These are phyloP conservation scores for Gallinago stenura DNA, from an alignment of 2,797 vertebrate genomes.

Conservation along the genomic window DNA sequence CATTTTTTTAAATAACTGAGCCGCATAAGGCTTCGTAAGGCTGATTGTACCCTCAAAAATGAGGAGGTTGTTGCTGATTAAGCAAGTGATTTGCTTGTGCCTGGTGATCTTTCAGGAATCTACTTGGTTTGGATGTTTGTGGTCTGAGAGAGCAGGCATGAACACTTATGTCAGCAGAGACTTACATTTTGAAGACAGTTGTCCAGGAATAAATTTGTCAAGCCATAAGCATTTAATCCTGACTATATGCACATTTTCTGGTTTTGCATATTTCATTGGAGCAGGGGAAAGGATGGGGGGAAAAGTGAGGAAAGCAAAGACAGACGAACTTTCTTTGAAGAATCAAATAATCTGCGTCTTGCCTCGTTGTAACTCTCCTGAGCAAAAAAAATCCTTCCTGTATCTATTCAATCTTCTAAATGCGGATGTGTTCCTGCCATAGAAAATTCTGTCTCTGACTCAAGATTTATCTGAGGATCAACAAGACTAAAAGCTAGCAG, in stretches of 20 bases:
- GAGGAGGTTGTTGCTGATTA: background rate
- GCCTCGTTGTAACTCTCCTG: background rate
- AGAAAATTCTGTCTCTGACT: background rate
- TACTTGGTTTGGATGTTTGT: conserved; percentile 27
- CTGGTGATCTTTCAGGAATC: conserved; percentile 8
- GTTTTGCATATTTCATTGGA: background rate
- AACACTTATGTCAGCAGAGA: background rate
- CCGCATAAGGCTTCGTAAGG: background rate
- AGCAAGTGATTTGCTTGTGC: background rate
- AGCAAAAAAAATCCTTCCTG: background rate
- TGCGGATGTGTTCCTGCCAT: background rate
- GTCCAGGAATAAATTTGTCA: conserved; percentile 2
- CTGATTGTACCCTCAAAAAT: background rate
- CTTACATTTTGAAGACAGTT: conserved; percentile 5
- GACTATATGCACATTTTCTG: background rate
- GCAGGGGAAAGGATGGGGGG: background rate
- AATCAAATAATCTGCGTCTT: background rate
- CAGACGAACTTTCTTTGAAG: background rate
- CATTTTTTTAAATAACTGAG: background rate
- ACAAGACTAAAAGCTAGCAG: background rate
- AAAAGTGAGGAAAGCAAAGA: background rate
- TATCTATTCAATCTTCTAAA: background rate
- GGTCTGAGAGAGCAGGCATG: conserved; percentile 5
- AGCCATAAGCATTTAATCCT: background rate
- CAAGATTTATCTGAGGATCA: background rate